Conservation (phyloP, 2,888 invertebrate species). For the Timandra comae region DNA sequence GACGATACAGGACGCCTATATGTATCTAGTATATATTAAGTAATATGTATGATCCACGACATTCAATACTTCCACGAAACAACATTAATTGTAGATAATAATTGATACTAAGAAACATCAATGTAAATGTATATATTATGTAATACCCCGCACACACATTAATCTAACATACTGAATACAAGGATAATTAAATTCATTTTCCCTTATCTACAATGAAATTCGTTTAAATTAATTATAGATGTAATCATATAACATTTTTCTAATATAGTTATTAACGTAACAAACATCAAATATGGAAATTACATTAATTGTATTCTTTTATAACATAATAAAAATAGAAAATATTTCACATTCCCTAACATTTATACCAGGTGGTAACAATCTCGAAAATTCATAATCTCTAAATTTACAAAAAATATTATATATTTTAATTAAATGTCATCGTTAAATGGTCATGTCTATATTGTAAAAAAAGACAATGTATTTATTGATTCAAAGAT, state of each 20-base stretch:
- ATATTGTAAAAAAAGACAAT: slow-evolving; percentile 46
- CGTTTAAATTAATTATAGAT: slow-evolving; percentile 52
- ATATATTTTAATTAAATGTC: slow-evolving; percentile 60
- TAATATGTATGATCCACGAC: slow-evolving; percentile 32
- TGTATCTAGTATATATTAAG: slow-evolving; percentile 43
- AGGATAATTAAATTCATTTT: slow-evolving; percentile 54
- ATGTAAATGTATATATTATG: slow-evolving; percentile 40
- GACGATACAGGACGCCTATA: slow-evolving; percentile 28
- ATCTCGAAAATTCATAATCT: slow-evolving; percentile 69
- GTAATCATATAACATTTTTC: slow-evolving; percentile 55
- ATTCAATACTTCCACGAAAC: slow-evolving; percentile 47
- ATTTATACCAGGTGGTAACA: slow-evolving; percentile 70
- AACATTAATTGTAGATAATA: slow-evolving; percentile 40
- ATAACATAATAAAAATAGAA: slow-evolving; percentile 45
- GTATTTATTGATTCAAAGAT: slow-evolving; percentile 17
- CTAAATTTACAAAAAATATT: slow-evolving; percentile 67
- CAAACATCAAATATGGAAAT: slow-evolving; percentile 54
- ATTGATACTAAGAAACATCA: slow-evolving; percentile 62
- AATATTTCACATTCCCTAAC: slow-evolving; percentile 45
- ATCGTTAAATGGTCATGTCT: slow-evolving; percentile 62
- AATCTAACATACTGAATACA: slow-evolving; percentile 44
- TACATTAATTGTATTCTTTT: slow-evolving; percentile 39
- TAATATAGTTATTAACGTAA: slow-evolving; percentile 58
- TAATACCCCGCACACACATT: slow-evolving; percentile 51
- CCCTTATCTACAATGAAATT: slow-evolving; percentile 60